A percentile compares a stretch with the other conserved stretches of the same genome.
Evolutionary conservation across 2,113 vertebrate genomes (phyloP).

Genomic region (Romanogobio albipinnatus): DNA sequence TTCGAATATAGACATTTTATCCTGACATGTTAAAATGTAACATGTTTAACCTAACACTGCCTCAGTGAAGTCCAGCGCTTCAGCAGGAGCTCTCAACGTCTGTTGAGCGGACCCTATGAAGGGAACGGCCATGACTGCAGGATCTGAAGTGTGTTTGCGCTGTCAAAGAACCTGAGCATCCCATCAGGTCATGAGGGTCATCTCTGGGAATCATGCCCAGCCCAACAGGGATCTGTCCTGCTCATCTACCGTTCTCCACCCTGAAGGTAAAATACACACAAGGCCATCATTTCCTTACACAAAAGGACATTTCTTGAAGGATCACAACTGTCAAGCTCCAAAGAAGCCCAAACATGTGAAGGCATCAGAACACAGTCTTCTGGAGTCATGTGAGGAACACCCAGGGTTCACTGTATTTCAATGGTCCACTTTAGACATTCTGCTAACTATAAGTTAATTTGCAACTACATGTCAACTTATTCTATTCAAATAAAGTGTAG

Average conservation of each 20-base stretch:
- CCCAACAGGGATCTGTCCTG: background rate
- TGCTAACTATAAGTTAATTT: no score
- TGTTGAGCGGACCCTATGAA: background rate
- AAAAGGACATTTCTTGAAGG: no score
- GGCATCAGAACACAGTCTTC: background rate
- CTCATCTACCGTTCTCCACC: background rate
- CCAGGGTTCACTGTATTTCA: background rate
- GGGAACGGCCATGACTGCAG: background rate
- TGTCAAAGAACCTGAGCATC: background rate
- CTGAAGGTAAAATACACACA: background rate
- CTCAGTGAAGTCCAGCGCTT: background rate
- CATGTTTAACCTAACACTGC: no score
- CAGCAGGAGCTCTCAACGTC: background rate
- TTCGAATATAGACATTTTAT: no score
- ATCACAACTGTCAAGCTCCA: background rate
- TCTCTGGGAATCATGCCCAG: background rate
- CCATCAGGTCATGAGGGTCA: background rate
- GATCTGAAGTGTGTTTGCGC: background rate
- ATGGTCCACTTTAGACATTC: no score
- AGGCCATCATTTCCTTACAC: no score
- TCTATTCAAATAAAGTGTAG: no score
- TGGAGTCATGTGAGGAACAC: background rate
- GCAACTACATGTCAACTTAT: no score
- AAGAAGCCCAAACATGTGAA: background rate
- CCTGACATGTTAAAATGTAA: no score